These are phyloP conservation scores for Pygocentrus nattereri DNA, from an alignment of 2,797 vertebrate genomes.

Conservation along the genomic window DNA sequence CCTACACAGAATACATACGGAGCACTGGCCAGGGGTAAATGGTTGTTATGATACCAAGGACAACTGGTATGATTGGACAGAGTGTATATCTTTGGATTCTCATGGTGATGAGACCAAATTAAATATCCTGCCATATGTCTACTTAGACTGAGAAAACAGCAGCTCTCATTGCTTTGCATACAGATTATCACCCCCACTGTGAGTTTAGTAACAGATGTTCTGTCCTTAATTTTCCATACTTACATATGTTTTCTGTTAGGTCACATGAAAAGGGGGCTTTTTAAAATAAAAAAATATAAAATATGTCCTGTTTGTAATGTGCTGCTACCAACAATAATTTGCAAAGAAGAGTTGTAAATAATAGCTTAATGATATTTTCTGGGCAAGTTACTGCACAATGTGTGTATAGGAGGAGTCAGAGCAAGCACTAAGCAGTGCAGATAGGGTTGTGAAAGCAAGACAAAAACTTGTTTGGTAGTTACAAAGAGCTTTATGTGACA, in stretches of 20 bases:
- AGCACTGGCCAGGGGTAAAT: conserved; percentile 93
- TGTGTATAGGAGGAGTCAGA: conserved; percentile 70
- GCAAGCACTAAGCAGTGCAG: conserved; percentile 79
- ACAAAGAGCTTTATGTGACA: conserved; percentile 88
- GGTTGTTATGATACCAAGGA: conserved; percentile 96
- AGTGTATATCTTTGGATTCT: conserved; percentile 97
- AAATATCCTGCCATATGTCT: conserved; percentile 99
- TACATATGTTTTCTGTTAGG: conserved; percentile 68
- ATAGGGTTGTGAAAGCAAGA: conserved; percentile 75
- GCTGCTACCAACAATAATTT: conserved; percentile 71
- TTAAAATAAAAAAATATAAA: conserved; percentile 73
- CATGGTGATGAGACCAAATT: conserved; percentile 94
- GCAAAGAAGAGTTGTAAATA: conserved; percentile 63
- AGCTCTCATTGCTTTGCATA: conserved; percentile 65
- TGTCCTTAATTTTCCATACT: conserved; percentile 66
- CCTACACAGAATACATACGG: conserved; percentile 86
- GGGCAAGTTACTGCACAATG: conserved; percentile 66
- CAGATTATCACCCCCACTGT: conserved; percentile 74
- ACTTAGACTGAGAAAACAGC: conserved; percentile 92
- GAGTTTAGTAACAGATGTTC: conserved; percentile 74
- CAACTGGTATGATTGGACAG: conserved; percentile 98
- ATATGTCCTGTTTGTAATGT: conserved; percentile 71
- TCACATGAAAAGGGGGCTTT: conserved; percentile 73
- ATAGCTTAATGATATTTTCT: conserved; percentile 70
- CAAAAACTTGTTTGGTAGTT: conserved; percentile 81